Percentiles rank a stretch among this genome's conserved stretches.
These are phyloP conservation scores for Malurus leucopterus DNA, from an alignment of 2,797 vertebrate species.

Conservation along the genomic window DNA sequence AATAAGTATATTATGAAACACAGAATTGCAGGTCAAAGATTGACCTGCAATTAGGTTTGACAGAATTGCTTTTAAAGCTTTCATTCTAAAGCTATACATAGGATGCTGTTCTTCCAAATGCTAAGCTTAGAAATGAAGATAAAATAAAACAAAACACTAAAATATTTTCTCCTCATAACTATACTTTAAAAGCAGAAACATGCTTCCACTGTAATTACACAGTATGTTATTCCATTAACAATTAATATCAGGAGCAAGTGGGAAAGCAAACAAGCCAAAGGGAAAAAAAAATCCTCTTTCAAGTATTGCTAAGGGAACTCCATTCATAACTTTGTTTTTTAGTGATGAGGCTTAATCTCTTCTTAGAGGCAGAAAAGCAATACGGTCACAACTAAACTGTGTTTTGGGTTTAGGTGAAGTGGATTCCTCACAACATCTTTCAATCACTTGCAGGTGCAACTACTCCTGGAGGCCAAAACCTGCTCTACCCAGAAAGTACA, in stretches of 20 bases:
- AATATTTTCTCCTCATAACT: background rate
- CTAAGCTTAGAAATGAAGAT: background rate
- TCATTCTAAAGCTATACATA: background rate
- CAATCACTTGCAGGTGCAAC: conserved; percentile 45
- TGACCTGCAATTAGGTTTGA: background rate
- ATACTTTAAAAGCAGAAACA: background rate
- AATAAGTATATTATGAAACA: background rate
- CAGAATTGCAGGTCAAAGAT: background rate
- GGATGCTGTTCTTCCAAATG: background rate
- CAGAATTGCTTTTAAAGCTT: background rate
- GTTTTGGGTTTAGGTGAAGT: conserved; percentile 15
- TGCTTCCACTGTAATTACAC: background rate
- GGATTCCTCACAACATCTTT: conserved; percentile 51
- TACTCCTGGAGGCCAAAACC: conserved; percentile 46
- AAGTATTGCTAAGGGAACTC: background rate
- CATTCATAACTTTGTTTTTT: background rate
- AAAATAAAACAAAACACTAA: background rate
- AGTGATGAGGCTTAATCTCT: conserved; percentile 37
- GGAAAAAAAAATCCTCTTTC: background rate
- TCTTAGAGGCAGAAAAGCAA: background rate
- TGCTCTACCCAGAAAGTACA: conserved; percentile 37
- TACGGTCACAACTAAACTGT: background rate
- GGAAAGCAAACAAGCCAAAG: background rate
- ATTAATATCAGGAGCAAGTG: background rate
- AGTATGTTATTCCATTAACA: background rate